A percentile compares a stretch with the other conserved stretches of the same genome.
Evolutionary conservation across 2,888 invertebrate genomes (phyloP).

Genomic region (Dendrolimus houi): DNA sequence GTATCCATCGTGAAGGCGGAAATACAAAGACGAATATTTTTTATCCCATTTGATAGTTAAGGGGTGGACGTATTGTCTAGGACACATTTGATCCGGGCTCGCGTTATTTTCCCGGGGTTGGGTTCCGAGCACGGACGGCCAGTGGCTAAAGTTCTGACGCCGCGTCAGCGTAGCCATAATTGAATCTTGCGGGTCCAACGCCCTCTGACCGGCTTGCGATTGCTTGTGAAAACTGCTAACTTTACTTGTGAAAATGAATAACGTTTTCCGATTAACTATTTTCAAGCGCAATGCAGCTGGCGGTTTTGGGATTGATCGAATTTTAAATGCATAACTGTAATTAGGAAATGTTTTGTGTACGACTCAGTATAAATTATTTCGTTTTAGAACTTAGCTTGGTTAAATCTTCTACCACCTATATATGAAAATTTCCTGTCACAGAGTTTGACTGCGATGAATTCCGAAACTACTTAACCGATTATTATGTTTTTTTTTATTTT

Average conservation of each 20-base stretch:
- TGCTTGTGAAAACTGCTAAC: not conserved
- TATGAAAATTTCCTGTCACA: too few relatives aligned
- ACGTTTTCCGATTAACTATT: not conserved
- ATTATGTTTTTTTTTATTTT: too few relatives aligned
- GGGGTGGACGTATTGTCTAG: not conserved
- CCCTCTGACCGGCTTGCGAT: conserved; percentile 1
- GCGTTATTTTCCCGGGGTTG: conserved; percentile 15
- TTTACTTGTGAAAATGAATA: not conserved
- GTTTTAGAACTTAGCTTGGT: too few relatives aligned
- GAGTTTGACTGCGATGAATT: too few relatives aligned
- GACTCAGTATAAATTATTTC: too few relatives aligned
- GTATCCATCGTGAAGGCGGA: too few relatives aligned
- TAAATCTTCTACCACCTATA: too few relatives aligned
- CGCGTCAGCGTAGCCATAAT: conserved; percentile 49
- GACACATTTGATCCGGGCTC: conserved; percentile 11
- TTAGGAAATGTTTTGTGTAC: not conserved
- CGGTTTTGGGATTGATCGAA: not conserved
- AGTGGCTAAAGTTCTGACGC: conserved; percentile 45
- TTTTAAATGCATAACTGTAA: not conserved
- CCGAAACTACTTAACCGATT: too few relatives aligned
- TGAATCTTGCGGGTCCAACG: conserved; percentile 48
- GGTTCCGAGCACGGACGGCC: conserved; percentile 14
- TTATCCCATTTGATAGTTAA: too few relatives aligned
- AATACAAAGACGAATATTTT: too few relatives aligned
- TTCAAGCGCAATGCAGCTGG: not conserved